A percentile compares a stretch with the other conserved stretches of the same genome.
Evolutionary conservation across 2,888 invertebrate genomes (phyloP).

Genomic region (Eueremaeus valkanovi): DNA sequence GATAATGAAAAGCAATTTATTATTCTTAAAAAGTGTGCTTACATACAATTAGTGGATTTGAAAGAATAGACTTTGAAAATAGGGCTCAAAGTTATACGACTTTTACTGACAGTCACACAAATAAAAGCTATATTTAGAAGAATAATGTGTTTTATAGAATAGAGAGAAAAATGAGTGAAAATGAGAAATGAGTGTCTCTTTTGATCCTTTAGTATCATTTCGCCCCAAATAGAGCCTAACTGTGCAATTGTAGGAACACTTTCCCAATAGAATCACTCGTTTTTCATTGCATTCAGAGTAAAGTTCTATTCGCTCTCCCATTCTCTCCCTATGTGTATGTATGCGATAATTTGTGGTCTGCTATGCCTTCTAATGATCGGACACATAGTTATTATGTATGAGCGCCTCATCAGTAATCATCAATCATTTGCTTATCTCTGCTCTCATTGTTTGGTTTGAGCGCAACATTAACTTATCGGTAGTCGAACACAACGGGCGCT

Average conservation of each 20-base stretch:
- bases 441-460: not conserved
- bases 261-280: not conserved
- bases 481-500: not conserved
- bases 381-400: constrained; percentile 24
- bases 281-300: not conserved
- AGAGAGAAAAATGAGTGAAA: not conserved
- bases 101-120: not conserved
- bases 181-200: constrained; percentile 7
- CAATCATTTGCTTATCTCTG: constrained; percentile 5
- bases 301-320: not conserved
- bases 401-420: not conserved
- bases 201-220: not conserved
- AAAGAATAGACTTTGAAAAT: no score
- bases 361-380: constrained; percentile 22
- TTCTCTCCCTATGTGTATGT: not conserved
- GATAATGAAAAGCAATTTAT: not conserved
- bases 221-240: not conserved
- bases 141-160: not conserved
- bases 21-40: not conserved
- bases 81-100: no score
- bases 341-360: constrained; percentile 27
- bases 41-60: not conserved
- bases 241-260: not conserved
- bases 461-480: constrained; percentile 30
- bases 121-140: not conserved